These are phyloP conservation scores for Xestia ashworthii DNA, from an alignment of 2,888 invertebrate species.

Conservation along the genomic window DNA sequence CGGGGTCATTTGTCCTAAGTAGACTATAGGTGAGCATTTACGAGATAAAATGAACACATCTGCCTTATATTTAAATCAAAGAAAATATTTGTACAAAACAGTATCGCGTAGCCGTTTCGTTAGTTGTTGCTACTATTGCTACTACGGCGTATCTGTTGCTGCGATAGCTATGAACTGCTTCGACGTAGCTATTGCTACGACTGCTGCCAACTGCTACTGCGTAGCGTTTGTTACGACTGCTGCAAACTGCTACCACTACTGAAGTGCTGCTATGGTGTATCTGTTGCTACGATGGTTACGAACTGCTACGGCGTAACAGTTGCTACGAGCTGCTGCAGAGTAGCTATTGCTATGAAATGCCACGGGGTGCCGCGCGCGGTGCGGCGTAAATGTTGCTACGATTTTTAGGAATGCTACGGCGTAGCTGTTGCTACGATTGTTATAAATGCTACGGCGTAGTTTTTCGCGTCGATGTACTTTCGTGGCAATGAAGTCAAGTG, in stretches of 20 bases:
- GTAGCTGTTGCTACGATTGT: too few species aligned
- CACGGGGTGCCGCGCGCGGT: constrained; percentile 25
- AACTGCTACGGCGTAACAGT: constrained; percentile 20
- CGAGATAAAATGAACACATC: not conserved
- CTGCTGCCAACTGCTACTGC: constrained; percentile 18
- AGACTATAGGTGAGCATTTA: not conserved
- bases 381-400: constrained; percentile 29
- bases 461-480: too few species aligned
- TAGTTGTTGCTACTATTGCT: not conserved
- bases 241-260: not conserved
- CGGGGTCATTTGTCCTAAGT: too few species aligned
- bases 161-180: not conserved
- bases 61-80: not conserved
- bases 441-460: too few species aligned
- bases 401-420: too few species aligned
- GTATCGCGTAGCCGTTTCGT: not conserved
- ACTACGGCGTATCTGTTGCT: too few species aligned
- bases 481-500: not conserved
- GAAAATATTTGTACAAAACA: not conserved
- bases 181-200: too few species aligned
- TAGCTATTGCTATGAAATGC: not conserved
- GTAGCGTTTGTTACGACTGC: constrained; percentile 9
- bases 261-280: too few species aligned
- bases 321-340: not conserved
- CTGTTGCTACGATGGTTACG: not conserved